Base-by-base conservation (phyloP, 2,888 invertebrate genomes). In the Nasonovia ribisnigri region DNA sequence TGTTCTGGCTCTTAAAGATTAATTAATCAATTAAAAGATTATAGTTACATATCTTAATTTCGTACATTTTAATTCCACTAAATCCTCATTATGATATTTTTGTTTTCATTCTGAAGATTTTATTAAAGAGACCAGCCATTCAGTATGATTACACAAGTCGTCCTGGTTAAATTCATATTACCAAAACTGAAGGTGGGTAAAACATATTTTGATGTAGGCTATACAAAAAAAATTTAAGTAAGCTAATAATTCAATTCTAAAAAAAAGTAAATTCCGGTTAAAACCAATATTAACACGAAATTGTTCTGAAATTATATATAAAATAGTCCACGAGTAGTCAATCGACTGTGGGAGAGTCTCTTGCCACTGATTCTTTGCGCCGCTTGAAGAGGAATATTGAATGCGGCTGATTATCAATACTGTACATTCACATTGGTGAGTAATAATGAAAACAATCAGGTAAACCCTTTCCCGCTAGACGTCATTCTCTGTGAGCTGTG, bases 261-360 rank as follows among this genome's bases (percentile, higher is more conserved):
- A 90, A 93, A 93, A 93, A 90, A 89, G 92, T 92, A 46, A 90
- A 90, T 90, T 93, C 93, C 93, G 93, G 93, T 93, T 90, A 54
- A 90, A 93, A 93, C 86, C 86, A 90, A 93, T 93, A 93, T 93
- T 93, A 93, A 93, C 93, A 93, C 93, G 93, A 90, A 86, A 93
- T 93, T 93, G 93, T 93, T 93, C 90, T 93, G 93, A 93, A 93
- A 93, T 93, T 93, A 93, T 93, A 93, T 93, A 93, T 93, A 93
- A 93, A 93, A 93, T 93, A 93, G 93, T 93, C 93, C 93, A 93
- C 93, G 90, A 93, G 93, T 93, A 93, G 93, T 93, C 93, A 87
- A 67, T 93, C 93, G 93, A 93, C 86, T 93, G 90, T 93, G 93
- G 93, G 93, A 93, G 92, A 88, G 93, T 90, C 93, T 93, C 93